Conservation (phyloP, 2,797 vertebrate genomes). For the Melanotaenia boesemani region DNA sequence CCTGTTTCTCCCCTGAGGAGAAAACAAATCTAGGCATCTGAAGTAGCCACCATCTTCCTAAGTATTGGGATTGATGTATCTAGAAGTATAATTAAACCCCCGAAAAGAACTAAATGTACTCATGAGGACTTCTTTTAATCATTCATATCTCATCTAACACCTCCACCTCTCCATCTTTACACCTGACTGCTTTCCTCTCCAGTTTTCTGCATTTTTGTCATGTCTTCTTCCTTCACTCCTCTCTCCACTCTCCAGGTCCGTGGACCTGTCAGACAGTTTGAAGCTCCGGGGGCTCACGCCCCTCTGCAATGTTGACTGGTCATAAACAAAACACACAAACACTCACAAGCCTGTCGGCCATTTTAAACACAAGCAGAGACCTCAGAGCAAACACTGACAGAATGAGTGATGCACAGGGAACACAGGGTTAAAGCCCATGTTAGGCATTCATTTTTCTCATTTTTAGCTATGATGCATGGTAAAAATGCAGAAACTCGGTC, state of each 20-base stretch:
- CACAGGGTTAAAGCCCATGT: not conserved
- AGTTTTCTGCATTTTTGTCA: not conserved
- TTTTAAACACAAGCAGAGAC: conserved; percentile 62
- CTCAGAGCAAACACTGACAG: conserved; percentile 56
- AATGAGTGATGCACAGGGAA: conserved; percentile 18
- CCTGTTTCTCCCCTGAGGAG: conserved; percentile 27
- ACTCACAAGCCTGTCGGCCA: conserved; percentile 42
- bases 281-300: conserved; percentile 56
- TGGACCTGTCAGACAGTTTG: conserved; percentile 3
- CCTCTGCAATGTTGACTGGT: conserved; percentile 73
- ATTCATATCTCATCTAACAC: not conserved
- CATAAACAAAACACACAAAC: conserved; percentile 78
- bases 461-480: not conserved
- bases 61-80: not conserved
- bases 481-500: not conserved
- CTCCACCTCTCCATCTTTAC: not conserved
- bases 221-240: not conserved
- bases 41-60: not conserved
- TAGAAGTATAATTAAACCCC: not conserved
- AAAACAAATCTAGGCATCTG: conserved; percentile 26
- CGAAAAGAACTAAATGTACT: not conserved
- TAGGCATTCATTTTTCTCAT: not conserved
- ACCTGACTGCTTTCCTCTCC: not conserved
- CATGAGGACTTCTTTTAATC: not conserved
- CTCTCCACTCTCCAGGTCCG: conserved; percentile 1